Evolutionary conservation across 2,797 vertebrate genomes (phyloP), one percentile per base, ranked within the genome.

Genomic region (Clarias laeviceps): DNA sequence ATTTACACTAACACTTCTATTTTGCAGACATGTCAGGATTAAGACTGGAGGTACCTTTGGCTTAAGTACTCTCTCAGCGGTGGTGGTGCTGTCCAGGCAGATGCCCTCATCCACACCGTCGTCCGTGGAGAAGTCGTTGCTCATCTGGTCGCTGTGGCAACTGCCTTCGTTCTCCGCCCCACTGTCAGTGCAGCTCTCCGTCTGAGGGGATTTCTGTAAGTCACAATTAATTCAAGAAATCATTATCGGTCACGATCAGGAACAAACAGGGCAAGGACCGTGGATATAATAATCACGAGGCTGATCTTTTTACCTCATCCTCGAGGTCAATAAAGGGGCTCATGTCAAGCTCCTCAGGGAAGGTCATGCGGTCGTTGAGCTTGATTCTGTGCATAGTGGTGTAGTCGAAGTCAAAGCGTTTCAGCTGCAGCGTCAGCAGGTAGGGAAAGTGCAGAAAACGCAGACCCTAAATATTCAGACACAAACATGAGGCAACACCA

Each of bases 301-400:
- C 24, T 7, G 8, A 4, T 57, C 54, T 62, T 81, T 78, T 69
- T 94, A 99, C 98, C 97, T 99, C 98, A 89, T 99, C 98, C 92
- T 99, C 98, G 80, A 99, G 95, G 80, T 99, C 98, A 78, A 99
- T 99, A 93, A 99, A 99, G 61, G 98, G 96, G 91, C 97, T 96
- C 98, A 99, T 99, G 92, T 99, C 98, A 61, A 99, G 92, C 91
- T 99, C 97, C 72, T 99, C 98, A 0, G 98, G 98, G 94, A 99
- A 99, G 86, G 97, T 97, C 98, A 99, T 99, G 89, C 98, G 96
- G 91, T 99, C 98, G 45, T 99, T 99, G 80, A 99, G 94, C 91
- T 99, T 99, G 92, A 99, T 99, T 89, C 98, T 97, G 92, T 99
- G 98, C 98, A 99, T 99, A 89, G 98, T 99, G 93, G 97, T 99